These are phyloP conservation scores for Pomacea canaliculata DNA, from an alignment of 2,888 invertebrate species.

Conservation along the genomic window DNA sequence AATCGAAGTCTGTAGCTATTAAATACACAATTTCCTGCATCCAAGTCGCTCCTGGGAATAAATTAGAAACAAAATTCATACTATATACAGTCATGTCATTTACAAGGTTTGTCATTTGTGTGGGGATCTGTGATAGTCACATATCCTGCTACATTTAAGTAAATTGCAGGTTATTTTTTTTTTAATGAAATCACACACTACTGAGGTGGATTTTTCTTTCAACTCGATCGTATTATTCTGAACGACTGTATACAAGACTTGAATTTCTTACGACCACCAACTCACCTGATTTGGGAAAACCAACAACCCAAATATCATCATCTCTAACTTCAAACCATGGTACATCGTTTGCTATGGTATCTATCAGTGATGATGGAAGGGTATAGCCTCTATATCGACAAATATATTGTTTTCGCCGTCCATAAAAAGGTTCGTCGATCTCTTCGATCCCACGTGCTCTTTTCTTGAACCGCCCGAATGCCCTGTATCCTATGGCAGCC, in stretches of 20 bases:
- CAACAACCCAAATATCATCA: constrained; percentile 88
- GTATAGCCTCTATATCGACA: constrained; percentile 52
- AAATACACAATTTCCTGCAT: constrained; percentile 93
- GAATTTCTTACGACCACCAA: not conserved
- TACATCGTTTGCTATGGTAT: constrained; percentile 48
- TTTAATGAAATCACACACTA: too few species aligned
- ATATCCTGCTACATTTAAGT: too few species aligned
- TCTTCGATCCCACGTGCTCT: constrained; percentile 40
- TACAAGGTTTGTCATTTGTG: too few species aligned
- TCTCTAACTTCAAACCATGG: constrained; percentile 78
- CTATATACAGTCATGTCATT: not conserved
- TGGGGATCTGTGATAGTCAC: too few species aligned
- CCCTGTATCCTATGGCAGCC: constrained; percentile 38
- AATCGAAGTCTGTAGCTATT: constrained; percentile 85
- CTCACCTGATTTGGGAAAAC: constrained; percentile 89
- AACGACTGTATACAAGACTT: not conserved
- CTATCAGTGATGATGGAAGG: constrained; percentile 46
- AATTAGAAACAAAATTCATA: not conserved
- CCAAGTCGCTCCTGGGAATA: constrained; percentile 82
- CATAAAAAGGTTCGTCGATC: constrained; percentile 33
- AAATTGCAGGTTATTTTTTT: too few species aligned
- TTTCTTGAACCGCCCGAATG: constrained; percentile 36
- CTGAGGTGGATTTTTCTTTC: too few species aligned
- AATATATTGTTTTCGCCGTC: constrained; percentile 33
- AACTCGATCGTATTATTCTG: too few species aligned